Conservation (phyloP, 2,888 invertebrate genomes). For the Aporophyla lueneburgensis region DNA sequence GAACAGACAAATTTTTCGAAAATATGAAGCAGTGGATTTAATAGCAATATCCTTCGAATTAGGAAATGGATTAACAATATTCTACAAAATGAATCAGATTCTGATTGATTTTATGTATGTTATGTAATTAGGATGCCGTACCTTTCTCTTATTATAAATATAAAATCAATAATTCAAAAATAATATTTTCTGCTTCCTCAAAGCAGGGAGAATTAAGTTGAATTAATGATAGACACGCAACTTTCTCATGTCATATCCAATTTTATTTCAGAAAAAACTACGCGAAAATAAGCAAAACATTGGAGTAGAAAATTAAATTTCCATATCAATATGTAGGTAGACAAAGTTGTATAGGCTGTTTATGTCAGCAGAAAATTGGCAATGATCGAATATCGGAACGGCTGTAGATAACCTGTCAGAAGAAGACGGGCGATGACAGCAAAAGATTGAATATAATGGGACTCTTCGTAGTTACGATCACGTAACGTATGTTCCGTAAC, state of each 20-base stretch:
- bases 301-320: constrained; percentile 83
- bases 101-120: too few species aligned
- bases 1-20: too few species aligned
- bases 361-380: constrained; percentile 82
- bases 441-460: constrained; percentile 69
- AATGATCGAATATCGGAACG: constrained; percentile 78
- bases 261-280: constrained; percentile 22
- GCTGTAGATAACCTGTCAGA: constrained; percentile 68
- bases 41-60: too few species aligned
- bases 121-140: too few species aligned
- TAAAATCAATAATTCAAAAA: background rate
- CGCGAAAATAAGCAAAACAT: constrained; percentile 66
- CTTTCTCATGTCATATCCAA: background rate
- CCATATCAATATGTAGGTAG: constrained; percentile 74
- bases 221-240: background rate
- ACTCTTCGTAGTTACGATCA: constrained; percentile 48
- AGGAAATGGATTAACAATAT: too few species aligned
- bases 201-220: background rate
- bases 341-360: constrained; percentile 73
- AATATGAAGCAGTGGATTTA: too few species aligned
- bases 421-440: constrained; percentile 53
- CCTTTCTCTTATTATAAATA: background rate
- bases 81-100: too few species aligned
- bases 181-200: background rate
- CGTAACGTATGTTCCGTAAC: constrained; percentile 28